A percentile compares a stretch with the other conserved stretches of the same genome.
These are phyloP conservation scores for Tapirus indicus DNA, from an alignment of 2,797 vertebrate species.

Conservation along the genomic window DNA sequence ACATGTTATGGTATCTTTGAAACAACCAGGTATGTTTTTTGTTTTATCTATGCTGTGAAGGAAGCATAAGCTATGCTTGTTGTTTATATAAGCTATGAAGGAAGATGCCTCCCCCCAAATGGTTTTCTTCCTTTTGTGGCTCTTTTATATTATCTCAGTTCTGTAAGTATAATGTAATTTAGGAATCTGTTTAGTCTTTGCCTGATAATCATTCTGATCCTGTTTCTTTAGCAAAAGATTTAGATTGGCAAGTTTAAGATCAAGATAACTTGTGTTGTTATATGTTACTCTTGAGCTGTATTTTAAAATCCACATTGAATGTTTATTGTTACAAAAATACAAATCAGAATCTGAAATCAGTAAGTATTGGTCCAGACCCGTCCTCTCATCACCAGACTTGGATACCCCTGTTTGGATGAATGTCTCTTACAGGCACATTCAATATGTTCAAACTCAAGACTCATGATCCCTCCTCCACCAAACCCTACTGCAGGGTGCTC, in stretches of 20 bases:
- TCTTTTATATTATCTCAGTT: background rate
- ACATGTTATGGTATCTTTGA: background rate
- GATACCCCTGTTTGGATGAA: background rate
- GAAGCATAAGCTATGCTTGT: background rate
- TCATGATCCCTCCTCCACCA: background rate
- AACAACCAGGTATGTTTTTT: background rate
- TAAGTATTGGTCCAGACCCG: background rate
- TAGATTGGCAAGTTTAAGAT: background rate
- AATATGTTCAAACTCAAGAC: background rate
- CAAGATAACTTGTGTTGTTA: background rate
- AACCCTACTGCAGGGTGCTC: background rate
- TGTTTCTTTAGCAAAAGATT: background rate
- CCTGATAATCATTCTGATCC: background rate
- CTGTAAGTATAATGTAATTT: background rate
- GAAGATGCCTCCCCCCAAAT: background rate
- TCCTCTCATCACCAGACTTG: background rate
- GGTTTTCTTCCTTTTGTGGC: background rate
- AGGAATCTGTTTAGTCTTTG: background rate
- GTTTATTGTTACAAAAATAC: background rate
- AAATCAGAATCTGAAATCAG: background rate
- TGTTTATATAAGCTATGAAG: background rate
- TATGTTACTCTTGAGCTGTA: background rate
- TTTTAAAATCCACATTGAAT: background rate
- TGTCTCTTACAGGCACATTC: background rate
- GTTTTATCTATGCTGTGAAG: background rate